phyloP scores from a whole-genome alignment of 1,140 invertebrate genomes.

The Solenopsis invicta region DNA sequence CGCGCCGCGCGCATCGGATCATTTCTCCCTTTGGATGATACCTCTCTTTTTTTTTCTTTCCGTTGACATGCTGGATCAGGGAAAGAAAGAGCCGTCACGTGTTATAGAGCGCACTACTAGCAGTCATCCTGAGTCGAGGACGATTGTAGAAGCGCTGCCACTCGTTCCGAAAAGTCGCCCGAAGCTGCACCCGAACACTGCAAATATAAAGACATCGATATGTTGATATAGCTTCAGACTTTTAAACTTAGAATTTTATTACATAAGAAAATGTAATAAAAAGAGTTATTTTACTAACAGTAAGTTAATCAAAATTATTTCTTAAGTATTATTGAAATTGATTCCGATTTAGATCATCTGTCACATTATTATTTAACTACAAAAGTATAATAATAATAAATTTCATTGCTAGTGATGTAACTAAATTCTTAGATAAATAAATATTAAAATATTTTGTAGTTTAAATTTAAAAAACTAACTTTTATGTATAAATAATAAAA shows the following conservation, averaged over 20 bases:
- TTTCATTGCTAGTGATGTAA: too few species aligned
- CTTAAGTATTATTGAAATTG: not conserved
- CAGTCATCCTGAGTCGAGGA: constrained; percentile 82
- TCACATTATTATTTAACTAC: not conserved
- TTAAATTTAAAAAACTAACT: too few species aligned
- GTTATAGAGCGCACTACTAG: constrained; percentile 73
- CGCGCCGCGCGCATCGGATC: not conserved
- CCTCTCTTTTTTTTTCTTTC: not conserved
- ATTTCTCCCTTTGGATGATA: constrained; percentile 1
- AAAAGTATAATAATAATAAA: too few species aligned
- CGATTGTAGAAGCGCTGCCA: constrained; percentile 80
- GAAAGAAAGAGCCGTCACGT: not conserved
- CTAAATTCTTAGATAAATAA: too few species aligned
- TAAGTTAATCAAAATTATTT: constrained; percentile 12
- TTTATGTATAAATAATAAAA: too few species aligned
- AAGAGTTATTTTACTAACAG: not conserved
- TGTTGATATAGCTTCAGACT: not conserved
- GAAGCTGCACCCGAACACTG: constrained; percentile 76
- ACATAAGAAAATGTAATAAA: not conserved
- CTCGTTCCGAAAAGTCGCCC: constrained; percentile 79
- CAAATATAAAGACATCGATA: constrained; percentile 57
- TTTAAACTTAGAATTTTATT: constrained; percentile 10
- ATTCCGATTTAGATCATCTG: not conserved
- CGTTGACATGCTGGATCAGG: not conserved
- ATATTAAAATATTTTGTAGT: too few species aligned